Percentiles rank a stretch among this genome's conserved stretches.
These are phyloP conservation scores for Apis florea DNA, from an alignment of 1,140 invertebrate species.

Conservation along the genomic window DNA sequence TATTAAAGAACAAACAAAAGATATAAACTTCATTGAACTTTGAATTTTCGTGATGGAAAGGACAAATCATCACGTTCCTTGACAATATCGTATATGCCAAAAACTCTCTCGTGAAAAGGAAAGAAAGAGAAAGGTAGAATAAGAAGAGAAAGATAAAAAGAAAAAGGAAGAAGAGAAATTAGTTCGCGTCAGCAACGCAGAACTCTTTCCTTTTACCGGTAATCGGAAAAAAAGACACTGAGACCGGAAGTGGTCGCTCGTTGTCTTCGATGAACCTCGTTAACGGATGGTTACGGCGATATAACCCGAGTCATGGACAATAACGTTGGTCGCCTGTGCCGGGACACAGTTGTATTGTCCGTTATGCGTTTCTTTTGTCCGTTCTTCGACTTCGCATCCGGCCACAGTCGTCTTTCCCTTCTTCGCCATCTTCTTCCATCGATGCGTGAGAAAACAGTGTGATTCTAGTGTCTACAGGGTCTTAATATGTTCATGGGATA, in stretches of 20 bases:
- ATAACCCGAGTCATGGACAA: constrained; percentile 50
- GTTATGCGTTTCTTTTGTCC: constrained; percentile 62
- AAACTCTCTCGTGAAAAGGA: neutral
- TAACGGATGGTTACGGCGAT: constrained; percentile 38
- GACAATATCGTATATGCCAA: neutral
- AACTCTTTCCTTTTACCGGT: neutral
- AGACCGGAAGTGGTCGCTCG: constrained; percentile 49
- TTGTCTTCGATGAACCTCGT: constrained; percentile 55
- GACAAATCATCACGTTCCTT: neutral
- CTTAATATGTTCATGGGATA: no score
- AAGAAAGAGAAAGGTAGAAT: neutral
- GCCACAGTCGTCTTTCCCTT: constrained; percentile 41
- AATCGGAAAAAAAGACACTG: neutral
- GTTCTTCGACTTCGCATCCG: constrained; percentile 59
- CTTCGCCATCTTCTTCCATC: constrained; percentile 10
- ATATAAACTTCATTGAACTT: neutral
- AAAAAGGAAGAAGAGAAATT: neutral
- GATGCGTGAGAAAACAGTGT: constrained; percentile 64
- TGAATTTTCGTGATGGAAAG: neutral
- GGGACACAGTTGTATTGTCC: constrained; percentile 48
- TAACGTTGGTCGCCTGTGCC: constrained; percentile 44
- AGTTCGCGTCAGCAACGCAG: neutral
- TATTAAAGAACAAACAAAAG: neutral
- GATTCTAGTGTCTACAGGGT: neutral
- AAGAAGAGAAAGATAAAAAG: neutral